Base-by-base conservation (phyloP, 1,140 invertebrate species). In the Lamellibrachia luymesi region DNA sequence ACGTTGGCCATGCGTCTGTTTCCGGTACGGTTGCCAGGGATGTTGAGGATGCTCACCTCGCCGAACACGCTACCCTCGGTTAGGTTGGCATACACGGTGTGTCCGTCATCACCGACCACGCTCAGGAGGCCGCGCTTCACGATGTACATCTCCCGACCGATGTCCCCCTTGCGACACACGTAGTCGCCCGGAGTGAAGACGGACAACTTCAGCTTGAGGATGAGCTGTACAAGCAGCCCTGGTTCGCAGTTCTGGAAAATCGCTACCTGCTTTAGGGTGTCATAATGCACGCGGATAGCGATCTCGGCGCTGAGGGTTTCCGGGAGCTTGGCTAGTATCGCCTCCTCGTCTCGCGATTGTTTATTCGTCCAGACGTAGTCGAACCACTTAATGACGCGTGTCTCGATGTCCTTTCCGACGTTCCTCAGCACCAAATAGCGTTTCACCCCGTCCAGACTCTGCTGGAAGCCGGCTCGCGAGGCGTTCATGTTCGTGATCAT, bases 401-500 rank as follows among this genome's bases (percentile, higher is more conserved):
- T 98, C 96, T 99, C 98, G 92, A 99, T 96, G 95, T 99, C 98
- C 92, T 98, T 97, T 56, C 98, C 97, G 0, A 99, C 98, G 93
- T 96, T 95, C 92, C 98, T 97, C 95, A 99, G 98, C 93, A 98
- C 98, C 98, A 99, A 99, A 96, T 99, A 99, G 96, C 99, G 98
- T 96, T 99, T 99, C 0, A 99, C 98, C 1, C 98, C 98, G 95
- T 99, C 99, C 98, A 99, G 99, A 94, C 98, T 97, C 94, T 98
- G 98, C 96, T 99, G 98, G 96, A 99, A 99, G 95, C 99, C 98
- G 0, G 98, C 98, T 94, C 98, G 96, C 0, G 98, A 98, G 7
- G 98, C 98, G 96, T 99, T 99, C 98, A 99, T 99, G 95, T 99
- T 99, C 10, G 98, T 98, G 94, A 99, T 99, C 98, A 99, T 99